A percentile compares a stretch with the other conserved stretches of the same genome.
Conservation (phyloP, 2,113 vertebrate genomes). For the Pitta sordida region DNA sequence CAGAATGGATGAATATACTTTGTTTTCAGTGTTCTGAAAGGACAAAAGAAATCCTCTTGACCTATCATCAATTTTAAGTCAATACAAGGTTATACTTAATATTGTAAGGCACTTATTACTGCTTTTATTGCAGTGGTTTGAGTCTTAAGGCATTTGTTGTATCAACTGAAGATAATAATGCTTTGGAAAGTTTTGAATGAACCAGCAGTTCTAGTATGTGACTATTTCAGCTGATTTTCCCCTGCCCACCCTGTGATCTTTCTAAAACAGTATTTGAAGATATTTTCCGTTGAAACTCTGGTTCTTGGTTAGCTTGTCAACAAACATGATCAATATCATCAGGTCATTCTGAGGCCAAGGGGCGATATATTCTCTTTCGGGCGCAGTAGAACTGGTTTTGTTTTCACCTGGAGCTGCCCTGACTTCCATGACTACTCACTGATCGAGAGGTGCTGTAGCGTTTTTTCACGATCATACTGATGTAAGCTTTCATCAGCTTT, state of each 20-base stretch:
- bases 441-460: conserved; percentile 94
- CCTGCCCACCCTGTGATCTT: neutral
- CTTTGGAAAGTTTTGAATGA: conserved; percentile 66
- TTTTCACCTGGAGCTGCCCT: conserved; percentile 84
- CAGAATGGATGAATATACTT: conserved; percentile 20
- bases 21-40: neutral
- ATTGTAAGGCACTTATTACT: conserved; percentile 77
- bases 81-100: conserved; percentile 12
- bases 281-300: neutral
- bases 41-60: neutral
- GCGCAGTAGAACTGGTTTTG: neutral
- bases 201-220: conserved; percentile 4
- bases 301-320: neutral
- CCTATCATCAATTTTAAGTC: conserved; percentile 49
- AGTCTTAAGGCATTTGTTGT: conserved; percentile 72
- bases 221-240: neutral
- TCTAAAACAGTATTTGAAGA: neutral
- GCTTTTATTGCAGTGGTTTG: conserved; percentile 48
- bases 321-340: neutral
- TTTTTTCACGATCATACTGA: conserved; percentile 98
- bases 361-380: neutral
- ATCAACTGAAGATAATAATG: conserved; percentile 53
- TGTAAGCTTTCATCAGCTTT: conserved; percentile 98
- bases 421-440: conserved; percentile 86
- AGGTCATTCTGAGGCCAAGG: neutral